Percentiles rank a stretch among this genome's conserved stretches.
Conservation (phyloP, 2,113 vertebrate species). For the Ammodytes dubius region DNA sequence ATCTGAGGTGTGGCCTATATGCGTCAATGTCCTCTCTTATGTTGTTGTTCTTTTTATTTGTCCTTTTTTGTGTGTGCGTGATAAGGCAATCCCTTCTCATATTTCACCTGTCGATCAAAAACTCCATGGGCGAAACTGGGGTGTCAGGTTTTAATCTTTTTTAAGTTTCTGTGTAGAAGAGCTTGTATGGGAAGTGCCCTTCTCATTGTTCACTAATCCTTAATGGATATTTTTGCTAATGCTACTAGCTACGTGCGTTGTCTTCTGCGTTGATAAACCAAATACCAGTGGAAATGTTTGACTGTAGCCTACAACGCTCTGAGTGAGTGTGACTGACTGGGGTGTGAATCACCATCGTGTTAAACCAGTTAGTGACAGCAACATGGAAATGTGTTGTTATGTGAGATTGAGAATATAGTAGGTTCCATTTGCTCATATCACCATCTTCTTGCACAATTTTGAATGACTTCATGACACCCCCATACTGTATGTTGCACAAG, state of each 20-base stretch:
- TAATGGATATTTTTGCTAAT: constrained; percentile 35
- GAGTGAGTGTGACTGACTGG: background rate
- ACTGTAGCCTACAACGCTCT: background rate
- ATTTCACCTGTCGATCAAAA: constrained; percentile 2
- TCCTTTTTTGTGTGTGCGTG: background rate
- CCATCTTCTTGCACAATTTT: background rate
- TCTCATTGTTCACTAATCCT: constrained; percentile 44
- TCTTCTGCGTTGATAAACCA: constrained; percentile 31
- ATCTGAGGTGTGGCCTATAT: background rate
- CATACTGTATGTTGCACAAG: background rate
- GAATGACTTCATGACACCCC: background rate
- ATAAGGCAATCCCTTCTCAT: background rate
- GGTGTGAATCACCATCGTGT: constrained; percentile 40
- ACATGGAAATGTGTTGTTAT: constrained; percentile 28
- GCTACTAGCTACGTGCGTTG: constrained; percentile 19
- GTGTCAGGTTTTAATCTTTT: constrained; percentile 15
- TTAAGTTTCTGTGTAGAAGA: constrained; percentile 32
- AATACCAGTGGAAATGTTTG: constrained; percentile 11
- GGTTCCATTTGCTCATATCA: background rate
- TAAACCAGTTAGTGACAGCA: constrained; percentile 51
- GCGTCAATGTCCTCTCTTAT: background rate
- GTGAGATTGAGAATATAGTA: constrained; percentile 26
- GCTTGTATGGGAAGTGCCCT: background rate
- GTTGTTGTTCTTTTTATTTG: background rate
- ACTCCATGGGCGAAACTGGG: background rate